Conservation (phyloP, 2,113 vertebrate genomes). For the Bettongia penicillata region DNA sequence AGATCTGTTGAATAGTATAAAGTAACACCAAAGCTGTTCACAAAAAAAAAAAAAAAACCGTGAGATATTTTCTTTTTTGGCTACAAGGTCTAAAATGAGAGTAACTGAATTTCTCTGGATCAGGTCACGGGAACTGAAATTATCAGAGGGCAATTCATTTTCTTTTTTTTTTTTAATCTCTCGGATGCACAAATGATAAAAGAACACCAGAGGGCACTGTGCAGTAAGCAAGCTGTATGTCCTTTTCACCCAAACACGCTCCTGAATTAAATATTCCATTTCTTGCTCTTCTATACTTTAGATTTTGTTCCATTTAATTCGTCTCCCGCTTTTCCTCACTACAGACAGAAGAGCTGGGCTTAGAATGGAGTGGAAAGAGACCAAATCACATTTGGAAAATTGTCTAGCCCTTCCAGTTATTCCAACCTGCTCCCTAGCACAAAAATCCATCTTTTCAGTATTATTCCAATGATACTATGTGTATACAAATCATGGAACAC, state of each 20-base stretch:
- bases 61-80: neutral
- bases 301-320: neutral
- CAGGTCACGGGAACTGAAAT: neutral
- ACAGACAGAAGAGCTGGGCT: neutral
- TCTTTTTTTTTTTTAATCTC: neutral
- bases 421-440: neutral
- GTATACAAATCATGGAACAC: neutral
- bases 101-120: neutral
- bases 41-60: neutral
- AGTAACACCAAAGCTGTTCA: neutral
- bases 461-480: neutral
- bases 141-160: neutral
- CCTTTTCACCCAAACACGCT: neutral
- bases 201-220: slow-evolving; percentile 46
- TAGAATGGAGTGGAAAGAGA: neutral
- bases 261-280: neutral
- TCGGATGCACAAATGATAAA: neutral
- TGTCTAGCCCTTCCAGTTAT: neutral
- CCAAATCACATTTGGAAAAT: neutral
- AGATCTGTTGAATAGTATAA: neutral
- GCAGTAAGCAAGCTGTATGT: neutral
- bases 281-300: neutral
- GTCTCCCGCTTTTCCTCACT: neutral
- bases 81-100: neutral
- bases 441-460: neutral